These are phyloP conservation scores for Myotis daubentonii DNA, from an alignment of 2,797 vertebrate genomes.

Conservation along the genomic window DNA sequence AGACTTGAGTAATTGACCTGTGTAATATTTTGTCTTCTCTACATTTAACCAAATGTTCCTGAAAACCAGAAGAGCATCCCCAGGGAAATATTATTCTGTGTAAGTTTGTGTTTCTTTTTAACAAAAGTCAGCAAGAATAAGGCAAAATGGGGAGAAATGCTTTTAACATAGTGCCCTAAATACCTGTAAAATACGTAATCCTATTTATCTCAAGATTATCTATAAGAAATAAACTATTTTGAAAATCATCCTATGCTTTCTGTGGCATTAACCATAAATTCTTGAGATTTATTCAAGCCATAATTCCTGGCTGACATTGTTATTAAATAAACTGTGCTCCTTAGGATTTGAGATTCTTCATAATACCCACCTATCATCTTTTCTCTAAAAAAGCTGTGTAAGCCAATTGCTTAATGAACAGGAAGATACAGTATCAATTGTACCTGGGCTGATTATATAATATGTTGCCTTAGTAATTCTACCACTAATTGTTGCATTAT, in stretches of 20 bases:
- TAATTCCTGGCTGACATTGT: background rate
- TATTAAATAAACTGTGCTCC: background rate
- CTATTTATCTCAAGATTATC: slow-evolving; percentile 1
- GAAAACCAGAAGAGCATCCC: background rate
- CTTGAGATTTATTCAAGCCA: background rate
- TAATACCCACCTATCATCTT: background rate
- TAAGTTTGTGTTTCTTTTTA: background rate
- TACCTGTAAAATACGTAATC: background rate
- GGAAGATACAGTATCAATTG: background rate
- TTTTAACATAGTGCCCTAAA: background rate
- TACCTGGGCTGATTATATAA: background rate
- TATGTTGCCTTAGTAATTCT: background rate
- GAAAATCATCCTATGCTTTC: background rate
- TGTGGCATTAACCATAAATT: background rate
- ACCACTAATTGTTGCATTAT: background rate
- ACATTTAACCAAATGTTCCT: background rate
- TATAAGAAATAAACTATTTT: slow-evolving; percentile 6
- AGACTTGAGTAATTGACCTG: background rate
- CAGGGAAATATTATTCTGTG: background rate
- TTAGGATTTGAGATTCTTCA: background rate
- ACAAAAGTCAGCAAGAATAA: background rate
- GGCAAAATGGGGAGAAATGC: background rate
- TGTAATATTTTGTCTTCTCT: background rate
- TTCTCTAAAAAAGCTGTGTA: background rate
- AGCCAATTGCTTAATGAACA: slow-evolving; percentile 3